Percentiles rank a stretch among this genome's conserved stretches.
phyloP scores from a whole-genome alignment of 1,140 invertebrate genomes.

The Caenorhabditis tropicalis region DNA sequence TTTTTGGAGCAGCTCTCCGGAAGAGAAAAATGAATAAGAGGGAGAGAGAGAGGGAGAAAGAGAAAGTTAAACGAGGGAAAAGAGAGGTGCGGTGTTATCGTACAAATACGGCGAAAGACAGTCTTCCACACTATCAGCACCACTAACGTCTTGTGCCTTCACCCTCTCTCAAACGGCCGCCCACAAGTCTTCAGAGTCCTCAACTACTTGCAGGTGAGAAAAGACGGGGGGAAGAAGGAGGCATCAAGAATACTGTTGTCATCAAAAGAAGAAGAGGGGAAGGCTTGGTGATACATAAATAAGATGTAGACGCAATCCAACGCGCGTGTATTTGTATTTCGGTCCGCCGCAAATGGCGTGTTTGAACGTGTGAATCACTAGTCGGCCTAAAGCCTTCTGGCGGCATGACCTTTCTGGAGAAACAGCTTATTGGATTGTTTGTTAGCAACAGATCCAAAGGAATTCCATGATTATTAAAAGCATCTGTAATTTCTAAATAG shows the following conservation, averaged over 20 bases:
- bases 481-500: too few species aligned
- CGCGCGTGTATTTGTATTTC: conserved; percentile 37
- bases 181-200: conserved; percentile 31
- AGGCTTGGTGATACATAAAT: conserved; percentile 22
- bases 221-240: not conserved
- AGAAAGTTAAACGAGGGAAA: conserved; percentile 22
- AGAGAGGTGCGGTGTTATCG: conserved; percentile 34
- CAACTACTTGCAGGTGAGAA: conserved; percentile 51
- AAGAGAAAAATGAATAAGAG: not conserved
- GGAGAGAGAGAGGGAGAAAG: not conserved
- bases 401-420: conserved; percentile 26
- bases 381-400: not conserved
- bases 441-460: too few species aligned
- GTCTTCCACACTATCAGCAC: conserved; percentile 35
- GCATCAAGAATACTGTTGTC: conserved; percentile 43
- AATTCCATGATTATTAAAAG: too few species aligned
- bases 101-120: conserved; percentile 37
- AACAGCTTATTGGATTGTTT: not conserved
- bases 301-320: conserved; percentile 20
- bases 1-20: not conserved
- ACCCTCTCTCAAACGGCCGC: conserved; percentile 24
- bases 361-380: conserved; percentile 38
- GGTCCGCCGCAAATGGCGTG: conserved; percentile 21
- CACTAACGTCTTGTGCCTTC: conserved; percentile 26
- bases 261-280: not conserved